Evolutionary conservation across 2,797 vertebrate species (phyloP).

Genomic region (Champsocephalus esox): DNA sequence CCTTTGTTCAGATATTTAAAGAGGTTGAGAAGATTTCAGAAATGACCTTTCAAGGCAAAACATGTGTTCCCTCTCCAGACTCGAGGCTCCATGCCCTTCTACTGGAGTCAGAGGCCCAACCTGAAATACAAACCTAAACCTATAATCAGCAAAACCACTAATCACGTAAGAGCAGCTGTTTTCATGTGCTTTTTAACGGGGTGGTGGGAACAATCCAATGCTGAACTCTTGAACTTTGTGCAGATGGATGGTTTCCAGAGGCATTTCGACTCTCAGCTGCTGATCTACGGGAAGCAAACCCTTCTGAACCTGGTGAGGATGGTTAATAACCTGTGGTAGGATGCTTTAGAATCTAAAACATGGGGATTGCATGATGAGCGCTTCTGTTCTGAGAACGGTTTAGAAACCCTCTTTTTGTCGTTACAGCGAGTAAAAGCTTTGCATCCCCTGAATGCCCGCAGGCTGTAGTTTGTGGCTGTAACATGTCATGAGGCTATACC

Average conservation of each 20-base stretch:
- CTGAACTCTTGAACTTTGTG: constrained; percentile 21
- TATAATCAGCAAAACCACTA: constrained; percentile 93
- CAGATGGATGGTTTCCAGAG: constrained; percentile 98
- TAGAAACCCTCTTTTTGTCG: no score
- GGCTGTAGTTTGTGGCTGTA: no score
- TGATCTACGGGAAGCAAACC: constrained; percentile 98
- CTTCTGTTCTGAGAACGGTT: no score
- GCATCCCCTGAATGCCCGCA: no score
- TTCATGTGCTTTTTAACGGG: neutral
- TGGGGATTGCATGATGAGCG: no score
- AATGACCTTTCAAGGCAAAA: neutral
- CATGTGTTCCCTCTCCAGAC: constrained; percentile 80
- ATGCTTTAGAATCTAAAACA: no score
- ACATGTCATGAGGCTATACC: no score
- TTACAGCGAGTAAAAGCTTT: no score
- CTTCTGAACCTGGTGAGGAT: constrained; percentile 93
- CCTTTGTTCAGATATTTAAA: neutral
- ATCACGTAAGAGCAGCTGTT: constrained; percentile 87
- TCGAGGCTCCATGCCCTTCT: constrained; percentile 97
- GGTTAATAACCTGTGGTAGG: neutral
- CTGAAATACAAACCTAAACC: constrained; percentile 97
- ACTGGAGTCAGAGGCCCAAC: constrained; percentile 99
- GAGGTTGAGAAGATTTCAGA: neutral
- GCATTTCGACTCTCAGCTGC: constrained; percentile 97
- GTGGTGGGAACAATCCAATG: neutral